These are phyloP conservation scores for Tillus elongatus DNA, from an alignment of 2,888 invertebrate species.

Conservation along the genomic window DNA sequence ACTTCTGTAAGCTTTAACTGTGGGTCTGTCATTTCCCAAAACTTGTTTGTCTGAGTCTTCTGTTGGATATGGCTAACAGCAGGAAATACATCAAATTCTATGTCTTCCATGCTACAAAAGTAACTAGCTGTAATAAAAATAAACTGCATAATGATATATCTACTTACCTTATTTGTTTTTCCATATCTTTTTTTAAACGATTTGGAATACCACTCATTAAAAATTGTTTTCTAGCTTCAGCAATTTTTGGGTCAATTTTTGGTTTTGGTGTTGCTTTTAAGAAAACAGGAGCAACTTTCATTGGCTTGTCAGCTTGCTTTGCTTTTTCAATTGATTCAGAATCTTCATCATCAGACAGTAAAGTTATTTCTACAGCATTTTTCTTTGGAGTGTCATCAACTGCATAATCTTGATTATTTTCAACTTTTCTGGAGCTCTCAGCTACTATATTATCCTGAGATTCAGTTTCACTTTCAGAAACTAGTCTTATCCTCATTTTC, in stretches of 20 bases:
- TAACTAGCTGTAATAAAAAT: conserved; percentile 7
- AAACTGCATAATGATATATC: neutral
- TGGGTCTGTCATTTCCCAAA: conserved; percentile 36
- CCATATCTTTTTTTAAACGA: conserved; percentile 48
- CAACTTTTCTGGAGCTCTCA: neutral
- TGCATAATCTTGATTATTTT: neutral
- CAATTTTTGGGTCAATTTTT: conserved; percentile 47
- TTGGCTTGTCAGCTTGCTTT: conserved; percentile 13
- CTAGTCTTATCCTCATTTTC: conserved; percentile 22
- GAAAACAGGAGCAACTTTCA: conserved; percentile 67
- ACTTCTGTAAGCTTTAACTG: conserved; percentile 20
- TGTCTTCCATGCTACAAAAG: conserved; percentile 34
- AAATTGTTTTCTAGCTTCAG: conserved; percentile 60
- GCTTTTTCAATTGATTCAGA: too few species aligned
- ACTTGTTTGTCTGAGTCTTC: conserved; percentile 26
- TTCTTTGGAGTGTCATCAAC: neutral
- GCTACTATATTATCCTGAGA: too few species aligned
- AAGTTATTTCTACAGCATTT: neutral
- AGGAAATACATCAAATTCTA: conserved; percentile 48
- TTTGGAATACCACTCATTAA: conserved; percentile 64
- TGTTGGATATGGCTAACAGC: conserved; percentile 58
- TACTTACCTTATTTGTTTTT: conserved; percentile 42
- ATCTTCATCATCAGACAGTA: too few species aligned
- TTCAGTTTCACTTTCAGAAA: conserved; percentile 20
- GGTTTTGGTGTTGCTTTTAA: conserved; percentile 45